phyloP scores from a whole-genome alignment of 2,888 invertebrate species.

The Chloroclysta siterata region DNA sequence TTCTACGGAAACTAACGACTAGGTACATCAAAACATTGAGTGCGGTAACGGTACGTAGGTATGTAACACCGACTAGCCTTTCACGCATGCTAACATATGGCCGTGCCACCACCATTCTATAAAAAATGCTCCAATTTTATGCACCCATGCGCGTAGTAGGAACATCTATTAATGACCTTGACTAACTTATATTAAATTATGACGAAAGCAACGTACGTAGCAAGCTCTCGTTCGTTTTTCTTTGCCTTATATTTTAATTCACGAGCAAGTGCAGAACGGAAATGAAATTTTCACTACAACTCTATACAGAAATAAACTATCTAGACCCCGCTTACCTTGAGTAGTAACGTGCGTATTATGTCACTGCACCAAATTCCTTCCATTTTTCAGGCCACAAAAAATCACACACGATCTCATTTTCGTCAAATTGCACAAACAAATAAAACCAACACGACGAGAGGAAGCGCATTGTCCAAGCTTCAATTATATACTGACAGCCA shows the following conservation, averaged over 20 bases:
- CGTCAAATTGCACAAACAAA: conserved; percentile 82
- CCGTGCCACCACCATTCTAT: conserved; percentile 59
- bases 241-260: conserved; percentile 55
- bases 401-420: conserved; percentile 84
- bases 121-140: conserved; percentile 61
- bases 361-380: conserved; percentile 84
- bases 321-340: conserved; percentile 62
- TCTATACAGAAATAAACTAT: conserved; percentile 18
- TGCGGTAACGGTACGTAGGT: conserved; percentile 65
- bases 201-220: conserved; percentile 69
- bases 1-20: conserved; percentile 46
- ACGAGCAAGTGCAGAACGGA: conserved; percentile 38
- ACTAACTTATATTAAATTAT: conserved; percentile 61
- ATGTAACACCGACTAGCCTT: conserved; percentile 58
- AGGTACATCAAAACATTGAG: conserved; percentile 52
- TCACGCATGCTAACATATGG: conserved; percentile 79
- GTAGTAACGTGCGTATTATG: conserved; percentile 68
- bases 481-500: conserved; percentile 99
- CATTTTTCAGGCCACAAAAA: conserved; percentile 79
- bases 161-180: conserved; percentile 67
- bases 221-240: conserved; percentile 63
- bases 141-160: conserved; percentile 50
- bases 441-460: conserved; percentile 89
- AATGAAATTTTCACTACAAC: conserved; percentile 27
- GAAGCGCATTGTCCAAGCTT: conserved; percentile 93